Evolutionary conservation across 2,888 invertebrate genomes (phyloP).

Genomic region (Poecilus cupreus): DNA sequence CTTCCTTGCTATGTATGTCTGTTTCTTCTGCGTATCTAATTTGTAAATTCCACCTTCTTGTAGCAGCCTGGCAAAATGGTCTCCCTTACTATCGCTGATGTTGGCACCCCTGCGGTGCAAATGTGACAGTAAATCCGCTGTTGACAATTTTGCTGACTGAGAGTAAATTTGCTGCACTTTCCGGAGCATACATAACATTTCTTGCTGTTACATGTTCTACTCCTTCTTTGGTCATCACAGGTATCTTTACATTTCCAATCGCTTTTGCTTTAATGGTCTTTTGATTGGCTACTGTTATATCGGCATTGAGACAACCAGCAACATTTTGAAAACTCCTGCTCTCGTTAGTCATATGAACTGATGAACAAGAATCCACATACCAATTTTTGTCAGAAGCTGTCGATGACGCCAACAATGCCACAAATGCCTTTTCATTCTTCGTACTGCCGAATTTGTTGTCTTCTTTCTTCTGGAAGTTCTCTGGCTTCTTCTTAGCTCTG

Average conservation of each 20-base stretch:
- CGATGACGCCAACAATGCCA: background rate
- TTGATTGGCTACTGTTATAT: background rate
- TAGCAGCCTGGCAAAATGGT: slow-evolving; percentile 11
- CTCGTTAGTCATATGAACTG: slow-evolving; percentile 53
- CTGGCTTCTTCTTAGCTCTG: background rate
- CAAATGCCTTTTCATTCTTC: background rate
- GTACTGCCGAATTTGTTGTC: background rate
- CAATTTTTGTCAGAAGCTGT: slow-evolving; percentile 7
- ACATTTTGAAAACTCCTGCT: background rate
- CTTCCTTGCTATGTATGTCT: slow-evolving; percentile 13
- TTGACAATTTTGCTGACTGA: slow-evolving; percentile 40
- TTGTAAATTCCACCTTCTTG: slow-evolving; percentile 43
- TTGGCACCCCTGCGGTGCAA: slow-evolving; percentile 60
- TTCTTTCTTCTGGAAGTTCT: background rate
- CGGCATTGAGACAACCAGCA: background rate
- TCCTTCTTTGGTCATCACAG: background rate
- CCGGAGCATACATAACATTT: slow-evolving; percentile 19
- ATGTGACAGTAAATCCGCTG: slow-evolving; percentile 60
- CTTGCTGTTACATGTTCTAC: slow-evolving; percentile 5
- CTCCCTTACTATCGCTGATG: slow-evolving; percentile 56
- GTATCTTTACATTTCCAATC: slow-evolving; percentile 39
- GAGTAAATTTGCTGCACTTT: slow-evolving; percentile 21
- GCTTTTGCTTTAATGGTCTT: background rate
- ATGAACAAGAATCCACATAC: slow-evolving; percentile 60
- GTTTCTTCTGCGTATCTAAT: background rate